These are phyloP conservation scores for Meloidogyne exigua DNA, from an alignment of 1,140 invertebrate species.

Conservation along the genomic window DNA sequence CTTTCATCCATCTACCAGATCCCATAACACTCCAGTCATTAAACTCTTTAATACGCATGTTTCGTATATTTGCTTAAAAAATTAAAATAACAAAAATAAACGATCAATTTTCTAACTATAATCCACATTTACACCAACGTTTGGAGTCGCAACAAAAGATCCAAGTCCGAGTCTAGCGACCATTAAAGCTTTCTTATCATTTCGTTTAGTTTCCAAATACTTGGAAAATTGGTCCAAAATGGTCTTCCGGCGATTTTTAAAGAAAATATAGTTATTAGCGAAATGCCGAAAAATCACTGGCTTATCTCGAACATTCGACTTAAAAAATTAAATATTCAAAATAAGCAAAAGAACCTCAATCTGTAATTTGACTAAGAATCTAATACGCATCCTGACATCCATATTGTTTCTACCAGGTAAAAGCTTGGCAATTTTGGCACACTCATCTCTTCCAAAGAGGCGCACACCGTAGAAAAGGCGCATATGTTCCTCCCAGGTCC, in stretches of 20 bases:
- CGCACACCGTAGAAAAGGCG: constrained; percentile 38
- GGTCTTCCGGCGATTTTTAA: constrained; percentile 25
- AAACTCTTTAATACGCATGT: constrained; percentile 34
- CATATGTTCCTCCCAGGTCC: constrained; percentile 40
- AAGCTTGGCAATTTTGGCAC: constrained; percentile 41
- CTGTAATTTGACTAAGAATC: constrained; percentile 41
- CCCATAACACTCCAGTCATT: constrained; percentile 34
- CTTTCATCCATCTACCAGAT: constrained; percentile 33
- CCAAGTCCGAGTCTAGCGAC: constrained; percentile 30
- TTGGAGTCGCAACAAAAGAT: constrained; percentile 30
- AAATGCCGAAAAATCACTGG: constrained; percentile 24
- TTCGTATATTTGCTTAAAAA: constrained; percentile 23
- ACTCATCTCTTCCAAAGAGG: constrained; percentile 42
- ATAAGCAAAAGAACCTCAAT: constrained; percentile 35
- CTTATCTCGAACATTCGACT: constrained; percentile 14
- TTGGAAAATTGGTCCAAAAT: constrained; percentile 22
- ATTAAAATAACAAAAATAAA: constrained; percentile 13
- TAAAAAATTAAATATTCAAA: constrained; percentile 22
- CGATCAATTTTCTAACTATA: constrained; percentile 37
- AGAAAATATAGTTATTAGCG: constrained; percentile 30
- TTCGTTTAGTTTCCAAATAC: constrained; percentile 24
- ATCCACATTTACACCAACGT: not conserved
- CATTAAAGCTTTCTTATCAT: constrained; percentile 3
- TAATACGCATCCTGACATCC: constrained; percentile 42
- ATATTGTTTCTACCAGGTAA: constrained; percentile 43